Base-by-base conservation (phyloP, 2,113 vertebrate genomes). In the Columbina picui region DNA sequence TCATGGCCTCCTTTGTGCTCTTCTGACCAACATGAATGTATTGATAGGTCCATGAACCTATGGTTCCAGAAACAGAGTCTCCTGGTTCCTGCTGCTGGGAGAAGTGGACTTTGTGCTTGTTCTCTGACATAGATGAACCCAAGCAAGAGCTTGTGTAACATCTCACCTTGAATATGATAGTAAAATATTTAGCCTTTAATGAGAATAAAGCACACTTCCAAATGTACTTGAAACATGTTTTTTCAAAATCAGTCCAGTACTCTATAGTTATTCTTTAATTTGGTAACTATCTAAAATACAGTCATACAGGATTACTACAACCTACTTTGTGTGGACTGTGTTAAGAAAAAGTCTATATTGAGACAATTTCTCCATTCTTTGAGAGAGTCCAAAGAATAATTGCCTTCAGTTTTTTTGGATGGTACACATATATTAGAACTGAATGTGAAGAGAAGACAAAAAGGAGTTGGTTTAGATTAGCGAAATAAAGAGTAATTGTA, bases 11-110 rank as follows among this genome's bases (percentile, higher is more conserved):
- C 39, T 81, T 86, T 56, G 10, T 39, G 23, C 14, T 77, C 2
- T 43, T 74, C 55, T 74, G 25, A 61, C 20, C 9, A 39, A 8
- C 3, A 4, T 0, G 0, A n/a, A 12, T 1, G 7, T 53, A 15
- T 30, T 53, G 26, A 4, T 61, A 53, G 84, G 41, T 32, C n/a
- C 41, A 55, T 39, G 12, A 43, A 74, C 1, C 49, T 65, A 23
- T 0, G 0, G 14, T 59, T 87, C 3, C 23, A 21, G 59, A 70
- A 77, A 30, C 26, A 74, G 32, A 34, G 20, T 60, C 38, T 26
- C 53, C 70, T 49, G 45, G 30, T 64, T 80, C 74, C 74, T 75
- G 34, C 50, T 59, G 10, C 21, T 30, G 43, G 52, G n/a, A 69
- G 38, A 80, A 70, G 26, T 32, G 30, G 79, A 50, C 7, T 67